Evolutionary conservation across 2,113 vertebrate species (phyloP), one percentile per base, ranked within the genome.

Genomic region (Abramis brama): DNA sequence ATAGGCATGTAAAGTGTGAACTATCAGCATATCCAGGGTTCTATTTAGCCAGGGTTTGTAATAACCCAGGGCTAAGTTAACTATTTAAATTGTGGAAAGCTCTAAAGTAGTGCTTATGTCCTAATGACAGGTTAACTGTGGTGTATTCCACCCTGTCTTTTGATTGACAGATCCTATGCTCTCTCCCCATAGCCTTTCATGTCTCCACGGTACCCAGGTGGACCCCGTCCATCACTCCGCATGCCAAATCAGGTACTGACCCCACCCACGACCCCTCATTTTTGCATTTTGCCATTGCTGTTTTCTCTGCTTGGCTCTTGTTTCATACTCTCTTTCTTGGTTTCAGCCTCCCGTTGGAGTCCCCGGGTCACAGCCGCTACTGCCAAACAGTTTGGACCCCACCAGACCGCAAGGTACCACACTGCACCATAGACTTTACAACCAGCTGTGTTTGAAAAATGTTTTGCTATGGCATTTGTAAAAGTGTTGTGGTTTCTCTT

Each of bases 121-220:
- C 21, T 71, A 43, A 43, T 43, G 21, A 43, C 9, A 71, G 21
- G 68, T 43, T 43, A 27, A 23, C 33, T 64, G 25, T 47, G 59
- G 15, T 27, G 7, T 25, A 15, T 43, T 25, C 47, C n/a, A 75
- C 12, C 3, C 6, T 33, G 4, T 30, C 50, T 79, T 15, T 81
- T 47, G 59, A 66, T 47, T 81, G 15, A 81, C n/a, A 21, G 27
- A 6, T 23, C 27, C 5, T 43, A 23, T n/a, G 83, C 70, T 86
- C 19, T 82, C 59, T 83, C 39, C 30, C 25, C 91, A n/a, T 73
- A 98, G 97, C 96, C 97, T 76, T 97, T 98, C 94, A 96, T 97
- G 96, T 97, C 97, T 85, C 96, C 96, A 21, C 93, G 97, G 85
- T 97, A 97, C 93, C 96, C 97, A 82, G 96, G 96, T 86, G 96